These are phyloP conservation scores for Siphlonurus alternatus DNA, from an alignment of 2,888 invertebrate species.

Conservation along the genomic window DNA sequence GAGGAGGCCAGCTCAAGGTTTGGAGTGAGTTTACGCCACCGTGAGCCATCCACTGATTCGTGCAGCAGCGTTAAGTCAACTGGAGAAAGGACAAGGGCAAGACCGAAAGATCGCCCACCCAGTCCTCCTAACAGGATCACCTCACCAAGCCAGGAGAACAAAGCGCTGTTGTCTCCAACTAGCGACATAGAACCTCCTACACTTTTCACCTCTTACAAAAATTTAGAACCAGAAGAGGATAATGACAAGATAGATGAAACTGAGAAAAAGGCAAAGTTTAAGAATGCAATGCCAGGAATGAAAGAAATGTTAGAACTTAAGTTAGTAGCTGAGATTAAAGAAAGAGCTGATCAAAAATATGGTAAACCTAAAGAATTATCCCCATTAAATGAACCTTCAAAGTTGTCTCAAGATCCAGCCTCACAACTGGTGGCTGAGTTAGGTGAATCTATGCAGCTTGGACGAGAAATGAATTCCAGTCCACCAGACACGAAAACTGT, in stretches of 20 bases:
- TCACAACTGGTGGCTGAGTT: conserved; percentile 67
- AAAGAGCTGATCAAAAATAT: conserved; percentile 49
- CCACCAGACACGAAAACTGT: conserved; percentile 5
- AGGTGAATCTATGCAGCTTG: conserved; percentile 65
- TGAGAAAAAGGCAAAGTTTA: conserved; percentile 19
- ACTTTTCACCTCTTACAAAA: conserved; percentile 24
- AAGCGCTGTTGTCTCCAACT: conserved; percentile 21
- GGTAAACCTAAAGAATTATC: conserved; percentile 34
- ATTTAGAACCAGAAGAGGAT: conserved; percentile 26
- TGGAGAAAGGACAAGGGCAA: conserved; percentile 24
- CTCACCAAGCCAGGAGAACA: conserved; percentile 13
- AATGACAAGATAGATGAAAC: conserved; percentile 21
- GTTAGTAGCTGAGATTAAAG: conserved; percentile 68
- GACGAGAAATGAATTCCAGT: conserved; percentile 23
- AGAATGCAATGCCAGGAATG: conserved; percentile 38
- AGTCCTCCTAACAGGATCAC: conserved; percentile 23
- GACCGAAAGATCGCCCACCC: conserved; percentile 26
- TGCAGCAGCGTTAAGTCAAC: conserved; percentile 36
- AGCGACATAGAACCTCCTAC: conserved; percentile 18
- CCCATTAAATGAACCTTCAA: conserved; percentile 23
- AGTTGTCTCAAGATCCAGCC: conserved; percentile 48
- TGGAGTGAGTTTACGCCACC: conserved; percentile 44
- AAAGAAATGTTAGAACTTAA: conserved; percentile 72
- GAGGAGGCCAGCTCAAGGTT: conserved; percentile 56
- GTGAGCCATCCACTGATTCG: conserved; percentile 43